These are phyloP conservation scores for Epirrhoe tristata DNA, from an alignment of 2,888 invertebrate species.

Conservation along the genomic window DNA sequence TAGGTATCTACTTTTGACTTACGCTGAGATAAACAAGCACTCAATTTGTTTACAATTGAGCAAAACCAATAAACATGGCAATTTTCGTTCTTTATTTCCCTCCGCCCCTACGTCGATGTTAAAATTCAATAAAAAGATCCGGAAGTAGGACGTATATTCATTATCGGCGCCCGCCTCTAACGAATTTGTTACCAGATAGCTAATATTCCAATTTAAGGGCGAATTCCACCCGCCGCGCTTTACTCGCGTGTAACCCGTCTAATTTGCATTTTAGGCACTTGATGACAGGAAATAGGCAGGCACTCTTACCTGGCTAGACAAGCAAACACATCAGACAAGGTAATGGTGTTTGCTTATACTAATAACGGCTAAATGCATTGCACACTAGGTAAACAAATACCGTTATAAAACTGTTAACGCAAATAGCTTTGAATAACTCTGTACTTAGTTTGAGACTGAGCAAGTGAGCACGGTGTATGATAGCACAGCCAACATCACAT, in stretches of 20 bases:
- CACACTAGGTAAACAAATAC: background rate
- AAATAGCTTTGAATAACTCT: no score
- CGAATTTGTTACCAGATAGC: constrained; percentile 71
- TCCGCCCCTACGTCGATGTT: constrained; percentile 48
- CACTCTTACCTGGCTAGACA: constrained; percentile 16
- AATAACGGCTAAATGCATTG: no score
- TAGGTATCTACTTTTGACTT: background rate
- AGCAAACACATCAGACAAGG: constrained; percentile 19
- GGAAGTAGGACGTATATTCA: constrained; percentile 59
- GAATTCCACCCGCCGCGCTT: constrained; percentile 30
- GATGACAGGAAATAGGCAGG: constrained; percentile 22
- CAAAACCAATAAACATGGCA: constrained; percentile 40
- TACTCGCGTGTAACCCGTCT: constrained; percentile 22
- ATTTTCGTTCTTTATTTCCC: constrained; percentile 42
- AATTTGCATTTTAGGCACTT: constrained; percentile 30
- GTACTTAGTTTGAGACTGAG: no score
- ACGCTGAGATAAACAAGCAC: constrained; percentile 13
- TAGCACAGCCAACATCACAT: no score
- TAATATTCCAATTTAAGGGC: constrained; percentile 69
- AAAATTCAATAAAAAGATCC: constrained; percentile 52
- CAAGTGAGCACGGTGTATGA: no score
- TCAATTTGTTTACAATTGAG: constrained; percentile 33
- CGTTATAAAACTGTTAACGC: background rate
- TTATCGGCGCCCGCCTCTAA: constrained; percentile 65
- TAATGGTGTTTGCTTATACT: constrained; percentile 7